Base-by-base conservation (phyloP, 2,888 invertebrate species). In the Diachrysia chrysitis region DNA sequence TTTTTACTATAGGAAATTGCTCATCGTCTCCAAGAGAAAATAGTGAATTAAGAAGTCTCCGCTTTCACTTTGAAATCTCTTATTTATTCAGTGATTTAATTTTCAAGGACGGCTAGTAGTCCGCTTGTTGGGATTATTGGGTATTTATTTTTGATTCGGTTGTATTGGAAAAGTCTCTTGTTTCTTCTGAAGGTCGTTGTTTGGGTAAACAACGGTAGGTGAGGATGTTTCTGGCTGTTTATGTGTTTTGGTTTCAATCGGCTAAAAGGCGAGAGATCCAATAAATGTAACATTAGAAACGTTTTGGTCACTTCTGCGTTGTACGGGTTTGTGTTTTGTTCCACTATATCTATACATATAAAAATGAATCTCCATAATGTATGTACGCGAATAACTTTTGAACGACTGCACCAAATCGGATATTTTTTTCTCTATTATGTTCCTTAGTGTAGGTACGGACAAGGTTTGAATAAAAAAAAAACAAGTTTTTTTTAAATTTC, bases 1-100 rank as follows among this genome's bases (percentile, higher is more conserved):
- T 89, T 87, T 86, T 86, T 83, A 71, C 77, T 82, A 82, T 83
- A 73, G 83, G 82, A 84, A 84, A 87, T 84, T 87, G 85, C 89
- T 87, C 85, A 86, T 87, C 77, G 84, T 69, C 78, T 79, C 78
- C 73, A 74, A 72, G 77, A 83, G 79, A 78, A 83, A 83, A 82
- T 77, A 82, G 79, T 82, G 78, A 87, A 86, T 83, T 73, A 75
- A 74, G 73, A 71, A 69, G 69, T 73, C 80, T 80, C 69, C 65
- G 71, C 72, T 75, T 84, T 73, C 55, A 63, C 64, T 71, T 69
- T 63, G 58, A 71, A 61, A 64, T 73, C 21, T 46, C 58, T 69
- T 63, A 72, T 71, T 81, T 76, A 76, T 68, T 69, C 62, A 58
- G 35, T 58, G 51, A 70, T 70, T 61, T 54, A 66, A 78, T 78